Conservation (phyloP, 2,797 vertebrate genomes). For the Vipera ursinii region DNA sequence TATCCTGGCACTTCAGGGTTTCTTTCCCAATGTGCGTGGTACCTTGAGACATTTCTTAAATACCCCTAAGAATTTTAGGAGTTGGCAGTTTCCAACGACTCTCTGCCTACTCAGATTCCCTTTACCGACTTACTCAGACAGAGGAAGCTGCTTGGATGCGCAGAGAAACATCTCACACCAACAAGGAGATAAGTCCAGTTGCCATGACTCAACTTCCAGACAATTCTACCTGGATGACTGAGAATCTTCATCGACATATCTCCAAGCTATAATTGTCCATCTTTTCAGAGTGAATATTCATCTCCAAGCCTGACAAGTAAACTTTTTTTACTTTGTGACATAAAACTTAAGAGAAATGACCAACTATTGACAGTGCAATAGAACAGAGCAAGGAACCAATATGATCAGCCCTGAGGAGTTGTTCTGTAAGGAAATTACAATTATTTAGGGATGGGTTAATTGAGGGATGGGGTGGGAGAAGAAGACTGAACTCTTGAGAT, state of each 20-base stretch:
- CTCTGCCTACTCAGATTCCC: not conserved
- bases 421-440: not conserved
- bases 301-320: not conserved
- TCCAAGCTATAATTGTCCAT: not conserved
- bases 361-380: not conserved
- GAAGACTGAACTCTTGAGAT: not conserved
- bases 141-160: not conserved
- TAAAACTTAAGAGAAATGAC: not conserved
- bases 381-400: not conserved
- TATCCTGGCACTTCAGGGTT: not conserved
- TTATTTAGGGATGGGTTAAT: not conserved
- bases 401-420: too few species aligned
- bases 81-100: not conserved
- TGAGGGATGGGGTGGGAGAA: not conserved
- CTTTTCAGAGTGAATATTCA: not conserved
- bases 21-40: not conserved
- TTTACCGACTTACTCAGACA: not conserved
- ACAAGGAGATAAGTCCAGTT: not conserved
- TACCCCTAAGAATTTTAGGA: not conserved
- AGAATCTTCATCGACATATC: not conserved
- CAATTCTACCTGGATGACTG: not conserved
- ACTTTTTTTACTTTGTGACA: not conserved
- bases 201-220: not conserved
- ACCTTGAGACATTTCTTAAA: not conserved
- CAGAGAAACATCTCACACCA: not conserved